Conservation (phyloP, 2,113 vertebrate species). For the Rhipidura dahli region DNA sequence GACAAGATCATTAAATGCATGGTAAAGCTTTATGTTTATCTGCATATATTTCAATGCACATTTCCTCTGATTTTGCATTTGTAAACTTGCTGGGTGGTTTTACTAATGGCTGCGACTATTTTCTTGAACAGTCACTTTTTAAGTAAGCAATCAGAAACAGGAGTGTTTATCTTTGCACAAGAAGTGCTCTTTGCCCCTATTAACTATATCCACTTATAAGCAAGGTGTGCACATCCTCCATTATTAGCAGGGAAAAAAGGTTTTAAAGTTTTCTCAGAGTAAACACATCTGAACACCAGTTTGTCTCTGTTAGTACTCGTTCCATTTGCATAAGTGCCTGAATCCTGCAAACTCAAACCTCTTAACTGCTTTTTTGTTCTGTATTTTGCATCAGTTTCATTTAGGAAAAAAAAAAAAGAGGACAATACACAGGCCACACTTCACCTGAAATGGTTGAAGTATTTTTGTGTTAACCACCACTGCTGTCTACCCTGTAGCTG, state of each 20-base stretch:
- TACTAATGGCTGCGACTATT: not conserved
- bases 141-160: not conserved
- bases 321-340: not conserved
- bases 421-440: not conserved
- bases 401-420: not conserved
- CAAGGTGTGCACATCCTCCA: fast-evolving
- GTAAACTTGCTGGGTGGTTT: not conserved
- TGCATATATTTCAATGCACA: not conserved
- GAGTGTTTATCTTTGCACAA: not conserved
- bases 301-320: not conserved
- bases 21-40: not conserved
- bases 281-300: not conserved
- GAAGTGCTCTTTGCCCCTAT: not conserved
- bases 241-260: not conserved
- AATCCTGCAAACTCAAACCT: not conserved
- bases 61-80: not conserved
- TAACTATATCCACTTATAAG: not conserved
- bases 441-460: not conserved
- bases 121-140: not conserved
- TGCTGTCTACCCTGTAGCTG: not conserved
- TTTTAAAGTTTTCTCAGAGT: not conserved
- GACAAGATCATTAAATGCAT: not conserved
- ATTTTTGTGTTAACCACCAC: not conserved
- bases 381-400: not conserved
- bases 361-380: not conserved